These are phyloP conservation scores for Drosophila mayaguana DNA, from an alignment of 2,888 invertebrate genomes.

Conservation along the genomic window DNA sequence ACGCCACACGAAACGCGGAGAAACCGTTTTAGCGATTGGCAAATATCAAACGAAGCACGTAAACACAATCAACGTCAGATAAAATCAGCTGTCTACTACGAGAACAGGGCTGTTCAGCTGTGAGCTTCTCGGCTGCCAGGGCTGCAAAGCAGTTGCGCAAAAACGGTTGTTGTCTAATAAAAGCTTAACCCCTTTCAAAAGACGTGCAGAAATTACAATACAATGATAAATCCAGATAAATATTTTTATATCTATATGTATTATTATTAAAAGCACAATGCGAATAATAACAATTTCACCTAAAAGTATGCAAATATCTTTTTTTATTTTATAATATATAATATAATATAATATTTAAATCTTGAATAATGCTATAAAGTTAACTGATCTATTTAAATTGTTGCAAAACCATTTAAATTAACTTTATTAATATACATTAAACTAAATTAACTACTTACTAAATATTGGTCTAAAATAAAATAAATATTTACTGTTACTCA, in stretches of 20 bases:
- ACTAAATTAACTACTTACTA: background rate
- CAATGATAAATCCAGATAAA: background rate
- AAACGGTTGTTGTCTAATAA: background rate
- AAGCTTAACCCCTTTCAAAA: background rate
- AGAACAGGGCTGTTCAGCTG: slow-evolving; percentile 20
- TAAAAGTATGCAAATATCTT: background rate
- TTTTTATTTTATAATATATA: background rate
- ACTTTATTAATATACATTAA: background rate
- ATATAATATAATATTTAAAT: background rate
- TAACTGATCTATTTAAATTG: background rate
- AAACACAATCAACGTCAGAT: background rate
- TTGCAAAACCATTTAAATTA: too few relatives aligned
- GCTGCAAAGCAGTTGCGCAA: slow-evolving; percentile 12
- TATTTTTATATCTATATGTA: background rate
- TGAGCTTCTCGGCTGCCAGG: slow-evolving; percentile 19
- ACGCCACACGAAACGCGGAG: slow-evolving; percentile 12
- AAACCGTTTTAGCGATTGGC: slow-evolving; percentile 8
- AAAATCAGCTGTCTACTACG: slow-evolving; percentile 37
- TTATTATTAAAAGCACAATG: background rate
- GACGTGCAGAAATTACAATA: background rate
- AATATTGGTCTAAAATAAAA: background rate
- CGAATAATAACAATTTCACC: background rate
- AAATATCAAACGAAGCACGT: background rate
- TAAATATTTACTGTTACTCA: background rate
- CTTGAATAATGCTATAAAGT: too few relatives aligned